phyloP scores from a whole-genome alignment of 2,888 invertebrate species.

The Peribatodes rhomboidaria region DNA sequence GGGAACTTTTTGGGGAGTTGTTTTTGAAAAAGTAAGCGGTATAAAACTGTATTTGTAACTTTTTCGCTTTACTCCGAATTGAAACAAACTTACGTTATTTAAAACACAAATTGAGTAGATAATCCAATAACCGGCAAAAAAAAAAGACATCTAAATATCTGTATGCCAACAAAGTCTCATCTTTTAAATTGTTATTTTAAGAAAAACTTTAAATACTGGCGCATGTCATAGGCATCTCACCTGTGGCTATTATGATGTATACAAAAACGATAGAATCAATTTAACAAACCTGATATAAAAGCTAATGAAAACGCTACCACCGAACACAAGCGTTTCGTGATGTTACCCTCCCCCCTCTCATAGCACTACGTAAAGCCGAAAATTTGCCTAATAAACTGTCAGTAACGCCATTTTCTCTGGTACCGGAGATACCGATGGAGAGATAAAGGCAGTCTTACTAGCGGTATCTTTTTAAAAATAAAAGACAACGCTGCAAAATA shows the following conservation, averaged over 20 bases:
- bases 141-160: too few species aligned
- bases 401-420: constrained; percentile 56
- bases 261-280: too few species aligned
- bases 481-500: constrained; percentile 28
- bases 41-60: background rate
- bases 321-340: constrained; percentile 47
- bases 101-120: too few species aligned
- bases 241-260: too few species aligned
- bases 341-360: constrained; percentile 63
- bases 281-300: too few species aligned
- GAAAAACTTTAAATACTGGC: too few species aligned
- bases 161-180: too few species aligned
- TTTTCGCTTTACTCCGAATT: background rate
- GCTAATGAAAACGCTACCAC: too few species aligned
- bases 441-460: constrained; percentile 34
- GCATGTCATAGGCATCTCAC: too few species aligned
- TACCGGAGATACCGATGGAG: constrained; percentile 38
- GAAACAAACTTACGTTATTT: background rate
- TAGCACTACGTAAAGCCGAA: constrained; percentile 49
- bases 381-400: constrained; percentile 69
- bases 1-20: background rate
- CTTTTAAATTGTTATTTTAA: too few species aligned
- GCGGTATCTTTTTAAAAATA: constrained; percentile 34
- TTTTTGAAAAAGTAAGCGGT: constrained; percentile 16
- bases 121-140: too few species aligned